Conservation (phyloP, 2,888 invertebrate genomes). For the Apotomis turbidana region DNA sequence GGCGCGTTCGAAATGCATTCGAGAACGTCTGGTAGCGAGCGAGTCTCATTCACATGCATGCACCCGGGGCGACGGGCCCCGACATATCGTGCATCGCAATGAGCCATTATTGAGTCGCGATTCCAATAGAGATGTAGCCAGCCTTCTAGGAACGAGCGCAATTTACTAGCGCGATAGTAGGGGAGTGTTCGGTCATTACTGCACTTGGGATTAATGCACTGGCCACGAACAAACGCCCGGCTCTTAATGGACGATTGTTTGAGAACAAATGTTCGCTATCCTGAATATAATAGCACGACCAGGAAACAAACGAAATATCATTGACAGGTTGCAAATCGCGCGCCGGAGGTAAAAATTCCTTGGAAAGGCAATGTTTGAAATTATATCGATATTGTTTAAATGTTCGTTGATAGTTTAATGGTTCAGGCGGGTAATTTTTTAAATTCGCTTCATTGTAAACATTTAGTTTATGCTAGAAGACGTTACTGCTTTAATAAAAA, state of each 20-base stretch:
- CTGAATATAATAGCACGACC: constrained; percentile 30
- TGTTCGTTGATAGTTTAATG: too few relatives aligned
- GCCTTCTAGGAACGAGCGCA: constrained; percentile 47
- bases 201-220: constrained; percentile 59
- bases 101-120: constrained; percentile 64
- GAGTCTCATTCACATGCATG: constrained; percentile 63
- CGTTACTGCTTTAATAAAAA: too few relatives aligned
- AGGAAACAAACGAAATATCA: constrained; percentile 32
- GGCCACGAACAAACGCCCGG: constrained; percentile 41
- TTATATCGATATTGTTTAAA: neutral
- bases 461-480: too few relatives aligned
- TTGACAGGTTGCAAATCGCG: constrained; percentile 31
- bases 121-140: constrained; percentile 68
- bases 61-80: constrained; percentile 65
- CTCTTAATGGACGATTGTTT: constrained; percentile 57
- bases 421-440: too few relatives aligned
- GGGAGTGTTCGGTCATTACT: constrained; percentile 66
- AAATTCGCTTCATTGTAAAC: too few relatives aligned
- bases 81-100: constrained; percentile 69
- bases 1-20: constrained; percentile 37
- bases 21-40: constrained; percentile 49
- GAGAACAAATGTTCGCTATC: constrained; percentile 42
- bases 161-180: constrained; percentile 65
- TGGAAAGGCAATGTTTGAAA: neutral
- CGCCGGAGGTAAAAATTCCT: constrained; percentile 11